Base-by-base conservation (phyloP, 2,888 invertebrate species). In the Pterostichus madidus region DNA sequence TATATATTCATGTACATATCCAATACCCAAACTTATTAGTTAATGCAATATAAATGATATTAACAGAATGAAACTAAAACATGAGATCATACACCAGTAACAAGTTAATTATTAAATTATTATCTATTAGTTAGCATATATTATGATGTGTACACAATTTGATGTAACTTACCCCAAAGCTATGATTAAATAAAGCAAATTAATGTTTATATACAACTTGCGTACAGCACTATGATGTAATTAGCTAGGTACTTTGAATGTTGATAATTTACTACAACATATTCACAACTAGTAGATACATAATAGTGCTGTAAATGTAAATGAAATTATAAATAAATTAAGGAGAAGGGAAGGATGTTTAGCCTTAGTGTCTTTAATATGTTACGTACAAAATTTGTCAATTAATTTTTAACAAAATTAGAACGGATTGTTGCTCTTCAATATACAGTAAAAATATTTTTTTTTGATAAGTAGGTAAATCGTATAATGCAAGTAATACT, bases 141-240 rank as follows among this genome's bases (percentile, higher is more conserved):
- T 64, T 64, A 35, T 35, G 35, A 64, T 64, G 35, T 31, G 39
- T 64, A 39, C 5, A 64, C 15, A 71, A 5, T 39, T 39, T 39
- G 8, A 71, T 44, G 39, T 71, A 44, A 71, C 68, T 71, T 71
- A 44, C 44, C 44, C 68, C 68, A 71, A 64, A 64, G 64, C 35
- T 64, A 35, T 32, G 64, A 71, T 71, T 71, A 71, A 71, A 71
- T 44, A 46, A 64, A 44, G 68, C 68, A 44, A 44, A 71, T 71
- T 44, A 71, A 71, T 46, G 68, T 71, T 39, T 71, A 44, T 64
- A 31, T 71, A 71, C 68, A 71, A 44, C 68, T 71, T 71, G 68
- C 64, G 11, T 13, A n/a, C n/a, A 64, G 64, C 64, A 64, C 32
- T 35, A 64, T 64, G 64, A 64, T 64, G 64, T 35, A 64, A 64